Conservation (phyloP, 2,113 vertebrate genomes). For the Prinia subflava region DNA sequence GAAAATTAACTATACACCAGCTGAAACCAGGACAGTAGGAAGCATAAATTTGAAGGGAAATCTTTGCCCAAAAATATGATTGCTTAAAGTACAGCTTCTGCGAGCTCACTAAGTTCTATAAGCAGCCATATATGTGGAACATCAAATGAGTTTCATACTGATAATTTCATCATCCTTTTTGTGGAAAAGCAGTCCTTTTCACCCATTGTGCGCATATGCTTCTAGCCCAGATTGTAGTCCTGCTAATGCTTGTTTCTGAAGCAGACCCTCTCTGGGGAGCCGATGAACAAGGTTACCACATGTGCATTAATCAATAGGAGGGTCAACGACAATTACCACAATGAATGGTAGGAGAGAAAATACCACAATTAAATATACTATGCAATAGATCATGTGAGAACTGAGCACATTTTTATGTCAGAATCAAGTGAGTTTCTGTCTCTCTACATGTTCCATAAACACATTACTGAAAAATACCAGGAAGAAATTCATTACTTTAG, state of each 20-base stretch:
- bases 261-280: background rate
- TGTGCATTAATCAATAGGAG: background rate
- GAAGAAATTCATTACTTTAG: background rate
- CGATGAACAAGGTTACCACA: background rate
- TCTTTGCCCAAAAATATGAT: background rate
- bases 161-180: background rate
- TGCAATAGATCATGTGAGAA: background rate
- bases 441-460: background rate
- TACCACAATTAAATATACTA: background rate
- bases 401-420: accelerated
- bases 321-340: background rate
- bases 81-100: background rate
- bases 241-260: background rate
- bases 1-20: background rate
- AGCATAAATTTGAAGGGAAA: background rate
- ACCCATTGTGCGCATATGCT: no score
- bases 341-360: background rate
- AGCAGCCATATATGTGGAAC: background rate
- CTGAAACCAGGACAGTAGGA: background rate
- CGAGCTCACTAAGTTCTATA: background rate
- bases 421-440: background rate
- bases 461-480: background rate
- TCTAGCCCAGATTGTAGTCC: accelerated
- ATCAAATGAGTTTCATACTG: background rate
- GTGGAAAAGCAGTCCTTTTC: background rate